A percentile compares a stretch with the other conserved stretches of the same genome.
Evolutionary conservation across 2,888 invertebrate genomes (phyloP).

Genomic region (Halictus ligatus): DNA sequence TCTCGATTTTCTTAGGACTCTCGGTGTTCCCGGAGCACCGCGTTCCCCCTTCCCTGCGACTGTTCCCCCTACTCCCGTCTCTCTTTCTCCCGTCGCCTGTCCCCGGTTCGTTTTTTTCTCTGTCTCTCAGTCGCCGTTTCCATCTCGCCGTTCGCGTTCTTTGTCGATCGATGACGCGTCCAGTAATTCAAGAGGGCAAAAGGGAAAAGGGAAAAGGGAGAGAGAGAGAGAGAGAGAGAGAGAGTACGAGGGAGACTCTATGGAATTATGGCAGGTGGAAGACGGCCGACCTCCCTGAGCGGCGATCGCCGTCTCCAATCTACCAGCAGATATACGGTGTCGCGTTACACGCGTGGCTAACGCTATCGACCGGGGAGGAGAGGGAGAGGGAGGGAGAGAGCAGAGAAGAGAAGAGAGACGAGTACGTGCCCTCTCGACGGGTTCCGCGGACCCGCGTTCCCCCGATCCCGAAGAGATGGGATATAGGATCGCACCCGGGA

Average conservation of each 20-base stretch:
- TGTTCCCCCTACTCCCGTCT: not conserved
- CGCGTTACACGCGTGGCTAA: constrained; percentile 76
- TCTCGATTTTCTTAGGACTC: too few species aligned
- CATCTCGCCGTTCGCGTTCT: constrained; percentile 4
- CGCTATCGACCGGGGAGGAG: constrained; percentile 41
- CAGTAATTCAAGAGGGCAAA: constrained; percentile 62
- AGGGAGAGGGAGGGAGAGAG: not conserved
- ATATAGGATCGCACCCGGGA: constrained; percentile 35
- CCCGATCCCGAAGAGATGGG: not conserved
- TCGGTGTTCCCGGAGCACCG: too few species aligned
- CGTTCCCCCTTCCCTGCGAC: too few species aligned
- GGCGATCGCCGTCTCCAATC: constrained; percentile 76
- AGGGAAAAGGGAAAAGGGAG: constrained; percentile 43
- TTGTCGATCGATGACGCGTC: constrained; percentile 55
- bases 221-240: too few species aligned
- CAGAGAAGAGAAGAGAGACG: not conserved
- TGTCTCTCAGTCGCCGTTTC: not conserved
- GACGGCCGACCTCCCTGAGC: constrained; percentile 79
- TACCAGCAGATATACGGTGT: constrained; percentile 72
- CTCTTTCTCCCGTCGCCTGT: not conserved
- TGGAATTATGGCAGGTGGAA: constrained; percentile 81
- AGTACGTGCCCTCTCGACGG: not conserved
- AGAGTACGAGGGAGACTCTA: constrained; percentile 46
- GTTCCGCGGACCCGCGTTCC: constrained; percentile 15
- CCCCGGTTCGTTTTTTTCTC: not conserved